Evolutionary conservation across 2,888 invertebrate species (phyloP).

Genomic region (Dasysyrphus tricinctus): DNA sequence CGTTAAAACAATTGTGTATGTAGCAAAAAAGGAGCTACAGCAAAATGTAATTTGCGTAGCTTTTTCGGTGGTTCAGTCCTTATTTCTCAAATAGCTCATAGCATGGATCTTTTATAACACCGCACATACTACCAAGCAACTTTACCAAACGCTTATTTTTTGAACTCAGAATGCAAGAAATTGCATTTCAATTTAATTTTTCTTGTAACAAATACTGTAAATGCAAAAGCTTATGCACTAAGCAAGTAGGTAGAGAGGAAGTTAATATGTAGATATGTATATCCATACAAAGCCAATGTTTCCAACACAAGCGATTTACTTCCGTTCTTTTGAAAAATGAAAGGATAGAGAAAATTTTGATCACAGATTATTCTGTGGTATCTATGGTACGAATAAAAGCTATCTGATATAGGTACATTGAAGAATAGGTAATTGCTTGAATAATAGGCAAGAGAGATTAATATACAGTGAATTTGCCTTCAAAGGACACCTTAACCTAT

Average conservation of each 20-base stretch:
- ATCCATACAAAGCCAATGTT: constrained; percentile 26
- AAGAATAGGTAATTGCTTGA: constrained; percentile 32
- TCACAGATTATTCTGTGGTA: constrained; percentile 40
- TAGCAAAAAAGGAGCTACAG: constrained; percentile 2
- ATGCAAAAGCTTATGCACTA: neutral
- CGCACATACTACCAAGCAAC: too few relatives aligned
- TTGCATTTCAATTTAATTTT: too few relatives aligned
- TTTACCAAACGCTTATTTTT: too few relatives aligned
- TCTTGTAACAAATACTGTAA: constrained; percentile 44
- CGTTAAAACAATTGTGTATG: neutral
- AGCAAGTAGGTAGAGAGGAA: constrained; percentile 1
- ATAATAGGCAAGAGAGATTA: constrained; percentile 46
- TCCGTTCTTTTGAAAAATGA: constrained; percentile 32
- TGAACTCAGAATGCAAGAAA: too few relatives aligned
- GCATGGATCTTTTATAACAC: too few relatives aligned
- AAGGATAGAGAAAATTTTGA: constrained; percentile 16
- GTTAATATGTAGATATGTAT: neutral
- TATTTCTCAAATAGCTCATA: too few relatives aligned
- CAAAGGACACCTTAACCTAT: neutral
- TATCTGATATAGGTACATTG: neutral
- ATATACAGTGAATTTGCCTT: constrained; percentile 10
- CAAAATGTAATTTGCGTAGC: neutral
- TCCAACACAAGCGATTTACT: constrained; percentile 50
- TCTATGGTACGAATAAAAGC: neutral
- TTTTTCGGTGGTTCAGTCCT: too few relatives aligned